Conservation (phyloP, 2,888 invertebrate genomes). For the Amphipoea lucens region DNA sequence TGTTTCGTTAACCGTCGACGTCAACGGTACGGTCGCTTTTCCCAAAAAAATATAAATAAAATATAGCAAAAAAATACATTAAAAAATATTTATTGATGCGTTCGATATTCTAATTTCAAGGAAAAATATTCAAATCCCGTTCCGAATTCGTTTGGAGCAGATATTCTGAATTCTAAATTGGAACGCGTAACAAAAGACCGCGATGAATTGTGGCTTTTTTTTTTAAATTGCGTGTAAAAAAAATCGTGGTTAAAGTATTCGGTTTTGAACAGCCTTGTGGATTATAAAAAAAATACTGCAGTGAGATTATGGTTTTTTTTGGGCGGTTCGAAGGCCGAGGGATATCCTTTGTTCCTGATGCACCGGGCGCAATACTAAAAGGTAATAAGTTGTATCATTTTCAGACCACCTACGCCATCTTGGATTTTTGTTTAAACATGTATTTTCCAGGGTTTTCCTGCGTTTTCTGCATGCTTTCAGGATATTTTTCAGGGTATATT, state of each 20-base stretch:
- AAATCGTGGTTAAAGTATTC: slow-evolving; percentile 27
- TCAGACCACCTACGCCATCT: slow-evolving; percentile 58
- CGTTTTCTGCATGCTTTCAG: not conserved
- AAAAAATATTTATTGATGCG: slow-evolving; percentile 57
- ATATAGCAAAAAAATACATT: slow-evolving; percentile 61
- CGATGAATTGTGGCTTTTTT: slow-evolving; percentile 68
- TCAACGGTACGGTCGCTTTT: slow-evolving; percentile 74
- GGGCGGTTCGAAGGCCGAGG: slow-evolving; percentile 15
- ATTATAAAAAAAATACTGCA: slow-evolving; percentile 16
- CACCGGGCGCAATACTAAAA: slow-evolving; percentile 60
- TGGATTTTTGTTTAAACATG: slow-evolving; percentile 47
- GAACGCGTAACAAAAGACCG: slow-evolving; percentile 65
- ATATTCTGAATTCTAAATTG: slow-evolving; percentile 40
- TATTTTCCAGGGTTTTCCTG: slow-evolving; percentile 25
- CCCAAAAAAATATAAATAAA: slow-evolving; percentile 71
- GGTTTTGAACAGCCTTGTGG: slow-evolving; percentile 49
- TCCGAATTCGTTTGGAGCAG: slow-evolving; percentile 5
- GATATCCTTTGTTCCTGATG: slow-evolving; percentile 66
- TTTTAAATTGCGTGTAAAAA: slow-evolving; percentile 55
- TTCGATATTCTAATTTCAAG: slow-evolving; percentile 14
- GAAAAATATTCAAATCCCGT: slow-evolving; percentile 51
- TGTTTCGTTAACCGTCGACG: slow-evolving; percentile 77
- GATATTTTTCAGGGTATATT: not conserved
- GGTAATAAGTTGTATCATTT: slow-evolving; percentile 65
- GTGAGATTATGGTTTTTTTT: slow-evolving; percentile 41